These are phyloP conservation scores for Calyptomena viridis DNA, from an alignment of 2,113 vertebrate species.

Conservation along the genomic window DNA sequence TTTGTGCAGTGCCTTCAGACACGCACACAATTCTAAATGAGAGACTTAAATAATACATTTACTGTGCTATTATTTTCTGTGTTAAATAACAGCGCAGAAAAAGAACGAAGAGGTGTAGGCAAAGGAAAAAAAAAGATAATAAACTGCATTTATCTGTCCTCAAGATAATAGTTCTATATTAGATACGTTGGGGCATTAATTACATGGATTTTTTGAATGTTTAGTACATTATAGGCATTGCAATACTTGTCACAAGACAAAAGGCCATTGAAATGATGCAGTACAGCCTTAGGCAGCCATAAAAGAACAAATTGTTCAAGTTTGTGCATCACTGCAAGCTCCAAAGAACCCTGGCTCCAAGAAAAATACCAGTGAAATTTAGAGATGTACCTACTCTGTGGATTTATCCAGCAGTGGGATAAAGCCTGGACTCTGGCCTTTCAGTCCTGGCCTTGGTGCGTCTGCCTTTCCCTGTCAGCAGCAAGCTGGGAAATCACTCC, in stretches of 20 bases:
- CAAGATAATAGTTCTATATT: conserved; percentile 60
- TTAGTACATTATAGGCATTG: conserved; percentile 44
- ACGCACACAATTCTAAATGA: background rate
- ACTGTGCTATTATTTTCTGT: conserved; percentile 50
- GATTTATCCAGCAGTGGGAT: background rate
- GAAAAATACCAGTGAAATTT: conserved; percentile 6
- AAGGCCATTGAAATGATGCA: conserved; percentile 65
- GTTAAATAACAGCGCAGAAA: conserved; percentile 46
- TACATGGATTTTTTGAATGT: conserved; percentile 60
- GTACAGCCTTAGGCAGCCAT: conserved; percentile 44
- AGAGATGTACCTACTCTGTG: background rate
- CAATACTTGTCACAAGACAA: conserved; percentile 55
- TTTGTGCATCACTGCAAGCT: conserved; percentile 35
- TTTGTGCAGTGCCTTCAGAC: background rate
- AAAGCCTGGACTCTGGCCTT: background rate
- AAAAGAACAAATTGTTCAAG: conserved; percentile 62
- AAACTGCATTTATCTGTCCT: conserved; percentile 31
- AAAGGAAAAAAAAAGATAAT: conserved; percentile 38
- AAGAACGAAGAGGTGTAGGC: conserved; percentile 47
- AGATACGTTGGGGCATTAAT: conserved; percentile 40
- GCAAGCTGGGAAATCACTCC: conserved; percentile 39
- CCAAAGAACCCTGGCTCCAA: conserved; percentile 13
- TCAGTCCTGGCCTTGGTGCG: background rate
- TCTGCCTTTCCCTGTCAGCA: conserved; percentile 34
- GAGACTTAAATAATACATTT: conserved; percentile 39